Base-by-base conservation (phyloP, 2,113 vertebrate species). In the Hassar affinis region DNA sequence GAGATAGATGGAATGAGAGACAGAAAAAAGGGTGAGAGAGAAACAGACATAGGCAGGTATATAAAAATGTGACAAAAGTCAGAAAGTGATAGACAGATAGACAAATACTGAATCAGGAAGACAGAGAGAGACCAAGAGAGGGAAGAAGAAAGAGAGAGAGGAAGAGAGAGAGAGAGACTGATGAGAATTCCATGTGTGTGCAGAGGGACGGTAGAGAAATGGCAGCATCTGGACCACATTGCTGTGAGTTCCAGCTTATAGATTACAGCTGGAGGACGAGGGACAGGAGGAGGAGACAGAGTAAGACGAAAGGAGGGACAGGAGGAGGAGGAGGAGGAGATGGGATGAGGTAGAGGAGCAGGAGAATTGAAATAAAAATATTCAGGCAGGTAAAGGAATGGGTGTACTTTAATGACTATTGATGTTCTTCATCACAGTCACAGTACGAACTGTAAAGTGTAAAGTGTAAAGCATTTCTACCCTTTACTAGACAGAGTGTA, bases 131-230 rank as follows among this genome's bases (percentile, higher is more conserved):
- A 76, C 11, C 79, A 68, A 80, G 56, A 79, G 47, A 75, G 7
- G 1, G 14, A 49, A 12, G 15, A 0, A 69, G 35, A 47, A 1
- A 25, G n/a, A 74, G 84, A 82, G 52, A 59, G 33, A 59, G 6
- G 49, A 1, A 59, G 83, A 87, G 82, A 86, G 82, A 84, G 87
- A 85, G 85, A 95, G 94, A 94, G 86, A 92, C 90, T 96, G 95
- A 99, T 98, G 96, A 95, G 95, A 96, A 97, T 98, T 96, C 96
- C 97, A 98, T 98, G 96, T 99, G 97, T 95, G 94, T 89, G 93
- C 38, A 52, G 94, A 95, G 95, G 96, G 96, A 98, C 96, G 96
- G 95, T 94, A 94, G 95, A 95, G 95, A 92, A 96, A 96, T 94
- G 93, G 92, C 95, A 82, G 95, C 95, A 97, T 98, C 96, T 99